Base-by-base conservation (phyloP, 2,113 vertebrate genomes). In the Pangasianodon gigas region DNA sequence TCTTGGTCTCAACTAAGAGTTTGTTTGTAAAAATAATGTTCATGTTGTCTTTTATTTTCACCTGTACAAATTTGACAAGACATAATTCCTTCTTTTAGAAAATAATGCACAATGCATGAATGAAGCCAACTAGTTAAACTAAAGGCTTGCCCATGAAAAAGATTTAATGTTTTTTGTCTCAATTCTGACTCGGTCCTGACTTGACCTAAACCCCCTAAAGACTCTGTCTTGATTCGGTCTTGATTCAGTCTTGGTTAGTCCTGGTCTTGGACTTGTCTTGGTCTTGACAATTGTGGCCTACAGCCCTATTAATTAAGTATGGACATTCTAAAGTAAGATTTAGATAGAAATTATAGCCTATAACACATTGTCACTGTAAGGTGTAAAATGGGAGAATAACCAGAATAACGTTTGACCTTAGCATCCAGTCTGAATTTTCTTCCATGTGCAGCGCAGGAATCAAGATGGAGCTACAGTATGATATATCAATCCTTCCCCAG, bases 401-500 rank as follows among this genome's bases (percentile, higher is more conserved):
- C 56, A 62, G 41, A 62, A 44, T 60, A 60, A 44, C 7, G 2
- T 84, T 44, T 46, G 56, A 62, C 56, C 82, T 62, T 62, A 83
- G 54, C 80, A 83, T 62, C 10, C 19, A 26, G 24, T 26, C 21
- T 16, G 37, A 84, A 84, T 44, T 52, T 54, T 48, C 14, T 26
- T 80, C 13, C 77, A 41, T 41, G 51, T 37, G n/a, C n/a, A 83
- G 79, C 6, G 2, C 48, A 81, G 48, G 80, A 81, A 18, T 83
- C 9, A 83, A 37, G 16, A 83, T 62, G 60, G 60, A 48, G 44
- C 62, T 69, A 69, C 44, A 51, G 62, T 19, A 65, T 29, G 19
- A 41, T 48, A 71, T 84, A 83, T 84, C 21, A 67, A 67, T 46
- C 75, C 60, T n/a, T 79, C 51, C 62, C 37, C 9, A 83, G 81